These are phyloP conservation scores for Aleiodes testaceus DNA, from an alignment of 2,888 invertebrate species.

Conservation along the genomic window DNA sequence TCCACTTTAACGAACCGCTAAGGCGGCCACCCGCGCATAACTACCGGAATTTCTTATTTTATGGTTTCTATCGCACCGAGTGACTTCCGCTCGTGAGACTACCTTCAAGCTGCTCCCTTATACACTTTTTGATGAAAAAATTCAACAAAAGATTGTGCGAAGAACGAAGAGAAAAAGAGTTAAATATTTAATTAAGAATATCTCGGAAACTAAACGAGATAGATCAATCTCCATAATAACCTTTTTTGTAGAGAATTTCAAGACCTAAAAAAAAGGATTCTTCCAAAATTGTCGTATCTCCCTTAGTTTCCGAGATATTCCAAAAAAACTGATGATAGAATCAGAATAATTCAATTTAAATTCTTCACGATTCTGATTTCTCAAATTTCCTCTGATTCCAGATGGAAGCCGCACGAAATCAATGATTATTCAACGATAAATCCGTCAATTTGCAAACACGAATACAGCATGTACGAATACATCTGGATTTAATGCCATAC, in stretches of 20 bases:
- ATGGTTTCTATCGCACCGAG: conserved; percentile 42
- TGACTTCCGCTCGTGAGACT: conserved; percentile 36
- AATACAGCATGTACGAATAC: conserved; percentile 2
- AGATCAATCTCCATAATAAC: no score
- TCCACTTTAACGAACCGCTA: conserved; percentile 47
- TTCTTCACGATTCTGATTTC: background rate
- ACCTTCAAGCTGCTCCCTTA: conserved; percentile 30
- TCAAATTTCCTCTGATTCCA: background rate
- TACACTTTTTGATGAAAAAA: conserved; percentile 22
- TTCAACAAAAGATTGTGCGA: background rate
- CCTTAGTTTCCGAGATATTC: no score
- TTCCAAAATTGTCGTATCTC: no score
- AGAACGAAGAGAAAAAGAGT: background rate
- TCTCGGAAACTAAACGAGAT: no score
- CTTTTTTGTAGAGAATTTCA: background rate
- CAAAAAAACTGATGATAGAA: background rate
- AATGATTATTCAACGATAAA: background rate
- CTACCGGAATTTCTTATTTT: conserved; percentile 45
- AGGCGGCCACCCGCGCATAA: conserved; percentile 33
- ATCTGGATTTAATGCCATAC: conserved; percentile 3
- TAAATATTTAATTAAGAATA: no score
- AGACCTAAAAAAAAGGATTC: background rate
- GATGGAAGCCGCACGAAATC: no score
- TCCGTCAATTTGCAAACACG: background rate
- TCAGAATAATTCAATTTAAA: no score